Evolutionary conservation across 2,888 invertebrate species (phyloP).

Genomic region (Zhengitettix transpicula): DNA sequence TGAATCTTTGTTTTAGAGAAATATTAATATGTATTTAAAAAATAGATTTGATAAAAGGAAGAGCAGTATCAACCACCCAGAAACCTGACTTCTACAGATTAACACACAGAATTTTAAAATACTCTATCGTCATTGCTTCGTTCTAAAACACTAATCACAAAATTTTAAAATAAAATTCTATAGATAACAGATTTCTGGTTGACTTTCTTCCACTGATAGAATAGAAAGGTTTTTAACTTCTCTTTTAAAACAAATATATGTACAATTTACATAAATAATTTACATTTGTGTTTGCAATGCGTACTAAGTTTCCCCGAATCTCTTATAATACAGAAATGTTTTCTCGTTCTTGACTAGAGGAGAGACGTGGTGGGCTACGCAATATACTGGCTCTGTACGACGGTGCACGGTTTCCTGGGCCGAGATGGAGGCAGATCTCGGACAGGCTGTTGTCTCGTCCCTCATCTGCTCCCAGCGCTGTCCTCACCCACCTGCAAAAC

Average conservation of each 20-base stretch:
- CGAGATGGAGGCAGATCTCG: conserved; percentile 7
- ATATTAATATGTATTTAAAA: conserved; percentile 7
- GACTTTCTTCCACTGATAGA: neutral
- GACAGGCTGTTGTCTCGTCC: conserved; percentile 10
- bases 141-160: no score
- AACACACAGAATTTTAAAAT: neutral
- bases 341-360: conserved; percentile 12
- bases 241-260: conserved; percentile 12
- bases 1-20: conserved; percentile 4
- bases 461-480: conserved; percentile 7
- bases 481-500: conserved; percentile 6
- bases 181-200: neutral
- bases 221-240: neutral
- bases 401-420: conserved; percentile 4
- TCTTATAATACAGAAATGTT: conserved; percentile 10
- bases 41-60: conserved; percentile 6
- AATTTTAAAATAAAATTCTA: neutral
- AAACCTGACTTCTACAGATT: conserved; percentile 7
- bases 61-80: conserved; percentile 4
- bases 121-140: neutral
- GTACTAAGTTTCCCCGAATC: conserved; percentile 9
- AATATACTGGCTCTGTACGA: conserved; percentile 12
- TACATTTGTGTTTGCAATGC: conserved; percentile 11
- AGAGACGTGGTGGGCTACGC: conserved; percentile 10
- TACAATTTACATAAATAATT: conserved; percentile 16